A percentile compares a stretch with the other conserved stretches of the same genome.
Evolutionary conservation across 2,797 vertebrate species (phyloP).

Genomic region (Cetoscarus ocellatus): DNA sequence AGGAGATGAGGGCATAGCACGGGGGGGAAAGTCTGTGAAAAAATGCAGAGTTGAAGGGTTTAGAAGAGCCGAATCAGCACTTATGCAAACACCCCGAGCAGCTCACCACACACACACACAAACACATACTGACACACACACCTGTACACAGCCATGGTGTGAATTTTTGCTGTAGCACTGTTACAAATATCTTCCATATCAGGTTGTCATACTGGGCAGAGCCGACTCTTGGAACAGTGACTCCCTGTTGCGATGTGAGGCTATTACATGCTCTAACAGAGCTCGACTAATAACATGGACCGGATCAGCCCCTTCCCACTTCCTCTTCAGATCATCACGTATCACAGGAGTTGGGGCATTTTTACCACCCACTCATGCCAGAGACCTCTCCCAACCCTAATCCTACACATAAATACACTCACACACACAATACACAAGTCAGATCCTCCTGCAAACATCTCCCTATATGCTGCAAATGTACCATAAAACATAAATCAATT

Average conservation of each 20-base stretch:
- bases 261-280: slow-evolving; percentile 90
- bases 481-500: slow-evolving; percentile 62
- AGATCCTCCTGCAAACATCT: slow-evolving; percentile 22
- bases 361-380: slow-evolving; percentile 72
- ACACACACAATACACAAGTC: slow-evolving; percentile 14
- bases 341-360: slow-evolving; percentile 72
- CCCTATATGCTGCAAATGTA: slow-evolving; percentile 21
- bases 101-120: slow-evolving; percentile 35
- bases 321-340: slow-evolving; percentile 81
- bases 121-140: slow-evolving; percentile 51
- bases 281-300: slow-evolving; percentile 87
- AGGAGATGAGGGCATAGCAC: slow-evolving; percentile 66
- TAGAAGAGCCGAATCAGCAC: slow-evolving; percentile 83
- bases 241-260: slow-evolving; percentile 83
- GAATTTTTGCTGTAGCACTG: slow-evolving; percentile 65
- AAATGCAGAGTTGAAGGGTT: slow-evolving; percentile 82
- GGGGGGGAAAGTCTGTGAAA: slow-evolving; percentile 59
- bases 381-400: slow-evolving; percentile 63
- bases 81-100: slow-evolving; percentile 82
- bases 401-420: slow-evolving; percentile 55
- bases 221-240: slow-evolving; percentile 78
- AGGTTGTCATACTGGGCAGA: slow-evolving; percentile 83
- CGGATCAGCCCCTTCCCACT: slow-evolving; percentile 82
- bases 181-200: slow-evolving; percentile 79
- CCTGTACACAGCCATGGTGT: slow-evolving; percentile 73